phyloP scores from a whole-genome alignment of 2,888 invertebrate genomes.

The Agrotis puta region DNA sequence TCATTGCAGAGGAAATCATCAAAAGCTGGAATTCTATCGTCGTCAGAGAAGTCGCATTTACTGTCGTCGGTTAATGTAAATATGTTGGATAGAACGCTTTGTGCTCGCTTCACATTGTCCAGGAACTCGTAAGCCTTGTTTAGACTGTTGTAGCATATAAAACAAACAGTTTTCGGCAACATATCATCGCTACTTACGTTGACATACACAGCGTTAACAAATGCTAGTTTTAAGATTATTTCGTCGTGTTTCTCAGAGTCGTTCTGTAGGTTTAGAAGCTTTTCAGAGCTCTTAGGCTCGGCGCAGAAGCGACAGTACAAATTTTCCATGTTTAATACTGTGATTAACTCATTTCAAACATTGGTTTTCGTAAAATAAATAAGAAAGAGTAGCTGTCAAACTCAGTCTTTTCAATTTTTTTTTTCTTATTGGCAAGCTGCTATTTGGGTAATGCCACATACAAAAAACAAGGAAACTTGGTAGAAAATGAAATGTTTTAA shows the following conservation, averaged over 20 bases:
- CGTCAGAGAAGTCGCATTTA: constrained; percentile 75
- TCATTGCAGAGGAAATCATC: constrained; percentile 76
- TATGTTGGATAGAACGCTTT: constrained; percentile 70
- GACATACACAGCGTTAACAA: constrained; percentile 84
- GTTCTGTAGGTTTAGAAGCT: constrained; percentile 48
- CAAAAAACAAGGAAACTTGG: too few relatives aligned
- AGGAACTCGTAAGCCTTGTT: constrained; percentile 56
- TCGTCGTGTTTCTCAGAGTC: constrained; percentile 47
- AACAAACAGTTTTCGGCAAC: constrained; percentile 59
- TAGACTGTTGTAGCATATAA: constrained; percentile 49
- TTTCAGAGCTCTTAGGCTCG: constrained; percentile 55
- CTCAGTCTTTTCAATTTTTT: constrained; percentile 24
- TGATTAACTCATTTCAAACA: constrained; percentile 49
- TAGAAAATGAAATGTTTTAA: too few relatives aligned
- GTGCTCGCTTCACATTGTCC: constrained; percentile 53
- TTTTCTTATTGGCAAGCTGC: too few relatives aligned
- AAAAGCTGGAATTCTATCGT: constrained; percentile 73
- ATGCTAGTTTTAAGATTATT: constrained; percentile 59
- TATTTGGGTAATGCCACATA: too few relatives aligned
- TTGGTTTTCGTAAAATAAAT: constrained; percentile 56
- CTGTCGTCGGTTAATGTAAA: constrained; percentile 65
- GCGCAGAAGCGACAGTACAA: constrained; percentile 57
- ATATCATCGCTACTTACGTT: constrained; percentile 74
- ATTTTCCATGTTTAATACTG: constrained; percentile 74
- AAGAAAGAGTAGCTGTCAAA: constrained; percentile 59